phyloP scores from a whole-genome alignment of 2,888 invertebrate genomes.

The Catonia carolina region DNA sequence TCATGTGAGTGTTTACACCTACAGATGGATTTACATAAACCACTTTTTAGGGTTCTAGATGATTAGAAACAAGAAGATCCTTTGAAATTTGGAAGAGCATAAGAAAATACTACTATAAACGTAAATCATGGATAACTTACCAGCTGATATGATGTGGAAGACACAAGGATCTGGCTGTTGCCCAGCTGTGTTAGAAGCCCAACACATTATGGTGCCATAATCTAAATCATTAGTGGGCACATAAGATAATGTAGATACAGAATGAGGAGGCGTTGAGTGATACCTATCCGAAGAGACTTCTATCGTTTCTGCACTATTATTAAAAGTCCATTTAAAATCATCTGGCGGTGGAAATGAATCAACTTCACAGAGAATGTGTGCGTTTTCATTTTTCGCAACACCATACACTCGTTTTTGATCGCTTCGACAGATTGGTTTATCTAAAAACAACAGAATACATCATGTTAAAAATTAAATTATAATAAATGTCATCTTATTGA shows the following conservation, averaged over 20 bases:
- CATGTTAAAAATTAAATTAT: neutral
- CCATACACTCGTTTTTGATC: slow-evolving; percentile 74
- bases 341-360: slow-evolving; percentile 78
- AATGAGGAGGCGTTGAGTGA: slow-evolving; percentile 39
- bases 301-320: slow-evolving; percentile 75
- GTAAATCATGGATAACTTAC: slow-evolving; percentile 39
- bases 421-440: slow-evolving; percentile 73
- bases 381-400: slow-evolving; percentile 73
- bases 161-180: slow-evolving; percentile 66
- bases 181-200: slow-evolving; percentile 66
- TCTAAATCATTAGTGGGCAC: slow-evolving; percentile 68
- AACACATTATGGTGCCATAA: slow-evolving; percentile 68
- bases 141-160: slow-evolving; percentile 64
- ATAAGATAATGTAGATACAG: slow-evolving; percentile 64
- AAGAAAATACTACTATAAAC: neutral
- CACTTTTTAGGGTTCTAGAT: too few relatives aligned
- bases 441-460: slow-evolving; percentile 45
- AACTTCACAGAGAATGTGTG: slow-evolving; percentile 72
- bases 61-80: too few relatives aligned
- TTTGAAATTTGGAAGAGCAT: too few relatives aligned
- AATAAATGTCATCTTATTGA: neutral
- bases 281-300: slow-evolving; percentile 60
- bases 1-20: too few relatives aligned
- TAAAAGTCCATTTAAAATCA: slow-evolving; percentile 81
- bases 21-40: too few relatives aligned